These are phyloP conservation scores for Aulostomus chinensis DNA, from an alignment of 2,797 vertebrate species.

Conservation along the genomic window DNA sequence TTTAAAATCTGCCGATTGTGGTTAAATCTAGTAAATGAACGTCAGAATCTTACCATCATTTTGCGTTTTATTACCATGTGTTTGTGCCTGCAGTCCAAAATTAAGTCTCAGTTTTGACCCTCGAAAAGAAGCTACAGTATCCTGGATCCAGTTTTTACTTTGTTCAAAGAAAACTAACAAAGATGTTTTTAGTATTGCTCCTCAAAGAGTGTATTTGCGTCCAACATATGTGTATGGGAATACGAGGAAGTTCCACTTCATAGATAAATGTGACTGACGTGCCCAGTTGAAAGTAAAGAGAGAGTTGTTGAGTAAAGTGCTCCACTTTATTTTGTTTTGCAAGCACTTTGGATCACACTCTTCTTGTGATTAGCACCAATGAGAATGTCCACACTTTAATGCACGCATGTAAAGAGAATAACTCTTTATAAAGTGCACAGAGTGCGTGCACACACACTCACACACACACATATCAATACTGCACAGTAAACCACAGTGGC, in stretches of 20 bases:
- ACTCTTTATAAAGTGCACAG: conserved; percentile 76
- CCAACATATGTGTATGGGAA: no score
- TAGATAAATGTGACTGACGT: conserved; percentile 23
- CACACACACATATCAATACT: conserved; percentile 62
- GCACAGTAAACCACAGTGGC: conserved; percentile 76
- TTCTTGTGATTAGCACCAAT: conserved; percentile 81
- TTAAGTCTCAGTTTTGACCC: no score
- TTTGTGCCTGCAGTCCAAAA: no score
- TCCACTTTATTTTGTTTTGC: conserved; percentile 68
- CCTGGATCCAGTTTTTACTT: no score
- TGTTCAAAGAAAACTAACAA: no score
- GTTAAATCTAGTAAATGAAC: no score
- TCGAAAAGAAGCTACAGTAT: no score
- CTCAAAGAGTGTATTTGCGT: conserved; percentile 11
- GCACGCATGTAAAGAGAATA: conserved; percentile 71
- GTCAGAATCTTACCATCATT: no score
- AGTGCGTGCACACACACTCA: conserved; percentile 53
- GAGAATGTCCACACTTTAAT: conserved; percentile 75
- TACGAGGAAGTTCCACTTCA: conserved; percentile 23
- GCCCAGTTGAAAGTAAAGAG: conserved; percentile 40
- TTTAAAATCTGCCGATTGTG: no score
- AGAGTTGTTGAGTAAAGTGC: conserved; percentile 71
- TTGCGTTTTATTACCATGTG: no score
- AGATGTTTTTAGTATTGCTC: conserved; percentile 17
- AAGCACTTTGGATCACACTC: conserved; percentile 75